Evolutionary conservation across 2,113 vertebrate species (phyloP), one percentile per base, ranked within the genome.

Genomic region (Amia ocellicauda): DNA sequence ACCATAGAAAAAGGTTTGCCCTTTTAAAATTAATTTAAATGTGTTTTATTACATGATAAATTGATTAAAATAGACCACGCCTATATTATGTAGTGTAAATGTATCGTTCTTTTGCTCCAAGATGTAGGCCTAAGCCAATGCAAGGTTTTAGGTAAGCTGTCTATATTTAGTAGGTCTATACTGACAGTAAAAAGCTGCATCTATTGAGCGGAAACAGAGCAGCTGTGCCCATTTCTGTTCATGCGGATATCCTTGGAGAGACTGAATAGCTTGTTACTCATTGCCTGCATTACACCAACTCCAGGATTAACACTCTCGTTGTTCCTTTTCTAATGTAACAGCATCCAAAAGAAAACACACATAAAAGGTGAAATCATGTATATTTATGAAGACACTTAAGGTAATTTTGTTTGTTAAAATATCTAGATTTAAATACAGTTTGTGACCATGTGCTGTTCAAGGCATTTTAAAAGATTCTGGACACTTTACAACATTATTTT

Each of bases 121-220:
- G 11, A 56, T 7, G 41, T 52, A n/a, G n/a, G n/a, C n/a, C n/a
- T 11, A 3, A 41, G 41, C 20, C 16, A 11, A 22, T 0, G 5
- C 10, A 10, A 23, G 28, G 40, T 28, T 14, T 65, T 41, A 65
- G 26, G 20, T 36, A n/a, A n/a, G 7, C 5, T 19, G 23, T 16
- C 27, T 64, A 64, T 64, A 64, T 64, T 64, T 64, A 64, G 43
- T 27, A 29, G 11, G 1, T 13, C 20, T 19, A 19, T 1, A 20
- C 17, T 31, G 45, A 24, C 28, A 16, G 3, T 29, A 36, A 36
- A 27, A 56, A 16, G 28, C 54, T 31, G 27, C 19, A 29, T 29
- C 19, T 31, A 29, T 56, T 56, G 8, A 56, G 54, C 54, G 7
- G 54, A 56, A 56, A 56, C 23, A 26, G 28, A 56, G 27, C 54